A percentile compares a stretch with the other conserved stretches of the same genome.
Conservation (phyloP, 64 coral and sea anemone species). For the Pocillopora damicornis region DNA sequence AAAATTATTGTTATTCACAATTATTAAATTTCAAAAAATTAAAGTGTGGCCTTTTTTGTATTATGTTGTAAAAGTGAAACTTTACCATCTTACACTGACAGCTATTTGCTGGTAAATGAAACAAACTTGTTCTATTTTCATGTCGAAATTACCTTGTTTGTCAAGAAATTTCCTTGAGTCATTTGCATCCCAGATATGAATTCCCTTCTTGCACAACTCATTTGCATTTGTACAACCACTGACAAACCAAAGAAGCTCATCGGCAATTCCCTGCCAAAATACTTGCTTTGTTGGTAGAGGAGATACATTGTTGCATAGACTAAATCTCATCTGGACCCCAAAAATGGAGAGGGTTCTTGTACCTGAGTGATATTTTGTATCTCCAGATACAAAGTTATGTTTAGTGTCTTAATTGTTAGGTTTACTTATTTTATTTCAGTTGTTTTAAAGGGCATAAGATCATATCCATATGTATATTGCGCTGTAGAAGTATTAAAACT, state of each 20-base stretch:
- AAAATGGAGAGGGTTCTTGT: constrained; percentile 95
- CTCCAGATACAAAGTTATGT: too few relatives aligned
- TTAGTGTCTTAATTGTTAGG: too few relatives aligned
- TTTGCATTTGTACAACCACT: constrained; percentile 88
- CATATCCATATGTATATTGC: too few relatives aligned
- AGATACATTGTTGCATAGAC: constrained; percentile 67
- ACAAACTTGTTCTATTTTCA: not conserved
- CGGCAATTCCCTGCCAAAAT: constrained; percentile 91
- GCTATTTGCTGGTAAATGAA: too few relatives aligned
- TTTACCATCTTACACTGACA: too few relatives aligned
- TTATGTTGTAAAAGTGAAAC: too few relatives aligned
- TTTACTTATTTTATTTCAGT: too few relatives aligned
- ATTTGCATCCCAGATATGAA: constrained; percentile 99
- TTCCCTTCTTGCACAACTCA: constrained; percentile 69
- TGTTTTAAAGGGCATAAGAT: too few relatives aligned
- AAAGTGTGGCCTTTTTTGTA: too few relatives aligned
- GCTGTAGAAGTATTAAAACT: too few relatives aligned
- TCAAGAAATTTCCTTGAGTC: constrained; percentile 87
- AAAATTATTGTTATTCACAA: too few relatives aligned
- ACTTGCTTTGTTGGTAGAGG: constrained; percentile 92
- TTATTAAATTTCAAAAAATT: too few relatives aligned
- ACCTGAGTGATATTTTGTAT: constrained; percentile 21
- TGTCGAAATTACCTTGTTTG: constrained; percentile 65
- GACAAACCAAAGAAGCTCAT: constrained; percentile 94
- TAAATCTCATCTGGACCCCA: constrained; percentile 97